Evolutionary conservation across 2,888 invertebrate species (phyloP), one percentile per base, ranked within the genome.

Genomic region (Eilema sororculum): DNA sequence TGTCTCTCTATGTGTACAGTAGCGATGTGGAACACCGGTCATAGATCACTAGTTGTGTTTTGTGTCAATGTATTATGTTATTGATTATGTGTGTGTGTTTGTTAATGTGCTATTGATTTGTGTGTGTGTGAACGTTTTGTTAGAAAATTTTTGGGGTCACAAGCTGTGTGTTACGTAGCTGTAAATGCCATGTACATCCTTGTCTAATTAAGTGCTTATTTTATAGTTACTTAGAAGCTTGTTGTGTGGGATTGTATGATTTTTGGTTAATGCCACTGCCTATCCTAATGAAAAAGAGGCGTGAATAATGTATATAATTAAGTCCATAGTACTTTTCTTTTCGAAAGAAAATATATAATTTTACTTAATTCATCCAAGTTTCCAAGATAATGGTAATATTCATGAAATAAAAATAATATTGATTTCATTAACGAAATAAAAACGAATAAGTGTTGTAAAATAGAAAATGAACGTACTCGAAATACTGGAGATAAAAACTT

Each of bases 41-140:
- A 72, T 72, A 72, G 72, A 72, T 69, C 72, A 72, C 72, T 72
- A 69, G 68, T 65, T 56, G 58, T 59, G 64, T 67, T 71, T 67
- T 59, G 30, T 71, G 71, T 52, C 67, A 63, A 71, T 67, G 67
- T 64, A 67, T 65, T 71, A 60, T 69, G 41, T 65, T 65, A 69
- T 69, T 65, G 65, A 65, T 65, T 28, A 28, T 61, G 25, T 65
- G 63, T 77, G 46, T 68, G 66, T 62, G 52, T 63, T 62, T 72
- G 56, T 71, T n/a, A 64, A 59, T 66, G 25, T 66, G 28, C 57
- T 65, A 64, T 64, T 64, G 64, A 69, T 64, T 57, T 66, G 71
- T 63, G 61, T 71, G 64, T 66, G 61, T 37, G 52, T 52, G 52
- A 9, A 30, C 41, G 65, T 65, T 56, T 61, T 61, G 65, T 61